These are phyloP conservation scores for Rhinolophus sinicus DNA, from an alignment of 2,113 vertebrate species.

Conservation along the genomic window DNA sequence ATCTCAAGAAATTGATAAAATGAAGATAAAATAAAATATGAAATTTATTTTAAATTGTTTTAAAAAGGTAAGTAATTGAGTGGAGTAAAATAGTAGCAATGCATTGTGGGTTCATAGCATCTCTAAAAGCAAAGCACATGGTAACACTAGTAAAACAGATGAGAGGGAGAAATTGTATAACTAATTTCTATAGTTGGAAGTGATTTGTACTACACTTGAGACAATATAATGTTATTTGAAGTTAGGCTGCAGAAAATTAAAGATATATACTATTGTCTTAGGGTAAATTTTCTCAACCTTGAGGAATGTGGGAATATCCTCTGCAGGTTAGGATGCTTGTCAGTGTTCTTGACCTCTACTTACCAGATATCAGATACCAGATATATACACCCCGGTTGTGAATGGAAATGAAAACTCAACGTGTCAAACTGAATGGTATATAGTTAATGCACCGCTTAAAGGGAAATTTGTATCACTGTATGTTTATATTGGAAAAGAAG, in stretches of 20 bases:
- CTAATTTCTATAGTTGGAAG: background rate
- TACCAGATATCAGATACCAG: background rate
- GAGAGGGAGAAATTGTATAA: background rate
- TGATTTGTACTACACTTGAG: background rate
- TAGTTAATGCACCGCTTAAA: background rate
- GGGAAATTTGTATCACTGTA: background rate
- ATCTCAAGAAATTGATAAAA: background rate
- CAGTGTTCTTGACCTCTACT: background rate
- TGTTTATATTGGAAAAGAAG: background rate
- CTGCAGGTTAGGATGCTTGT: background rate
- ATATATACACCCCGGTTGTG: background rate
- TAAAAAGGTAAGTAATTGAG: background rate
- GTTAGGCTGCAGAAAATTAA: background rate
- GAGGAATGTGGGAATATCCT: background rate
- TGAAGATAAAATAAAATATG: background rate
- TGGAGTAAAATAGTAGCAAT: background rate
- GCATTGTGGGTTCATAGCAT: background rate
- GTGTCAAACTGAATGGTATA: background rate
- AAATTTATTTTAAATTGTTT: background rate
- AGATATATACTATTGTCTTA: background rate
- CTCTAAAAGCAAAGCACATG: background rate
- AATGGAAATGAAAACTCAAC: background rate
- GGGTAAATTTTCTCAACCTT: background rate
- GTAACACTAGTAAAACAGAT: background rate
- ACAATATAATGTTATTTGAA: background rate